phyloP scores from a whole-genome alignment of 2,113 vertebrate genomes.

The Antigone vipio region DNA sequence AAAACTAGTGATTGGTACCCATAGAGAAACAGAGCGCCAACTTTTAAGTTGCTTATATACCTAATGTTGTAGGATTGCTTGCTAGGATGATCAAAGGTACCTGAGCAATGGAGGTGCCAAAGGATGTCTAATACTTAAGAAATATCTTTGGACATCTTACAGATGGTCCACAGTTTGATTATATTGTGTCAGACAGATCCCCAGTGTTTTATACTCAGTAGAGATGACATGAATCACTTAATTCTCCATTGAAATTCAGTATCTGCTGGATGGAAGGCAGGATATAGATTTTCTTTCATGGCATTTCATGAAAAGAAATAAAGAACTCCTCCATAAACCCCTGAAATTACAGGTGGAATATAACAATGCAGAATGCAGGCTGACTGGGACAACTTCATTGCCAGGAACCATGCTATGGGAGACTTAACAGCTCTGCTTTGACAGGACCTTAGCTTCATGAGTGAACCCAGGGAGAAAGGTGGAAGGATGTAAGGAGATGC shows the following conservation, averaged over 20 bases:
- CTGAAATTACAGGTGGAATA: background rate
- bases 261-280: background rate
- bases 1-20: background rate
- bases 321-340: background rate
- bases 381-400: background rate
- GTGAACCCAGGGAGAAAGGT: background rate
- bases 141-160: background rate
- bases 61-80: background rate
- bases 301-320: constrained; percentile 22
- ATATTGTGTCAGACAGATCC: background rate
- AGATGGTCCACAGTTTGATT: background rate
- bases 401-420: background rate
- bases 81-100: background rate
- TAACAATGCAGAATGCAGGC: background rate
- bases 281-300: constrained; percentile 58
- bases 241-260: constrained; percentile 40
- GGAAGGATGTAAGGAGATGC: background rate
- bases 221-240: constrained; percentile 31
- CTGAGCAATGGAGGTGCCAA: background rate
- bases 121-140: background rate
- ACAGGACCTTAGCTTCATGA: background rate
- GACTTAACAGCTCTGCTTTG: background rate
- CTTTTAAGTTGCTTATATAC: background rate
- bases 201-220: background rate
- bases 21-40: background rate